Evolutionary conservation across 1,140 invertebrate species (phyloP).

Genomic region (Halictus rubicundus): DNA sequence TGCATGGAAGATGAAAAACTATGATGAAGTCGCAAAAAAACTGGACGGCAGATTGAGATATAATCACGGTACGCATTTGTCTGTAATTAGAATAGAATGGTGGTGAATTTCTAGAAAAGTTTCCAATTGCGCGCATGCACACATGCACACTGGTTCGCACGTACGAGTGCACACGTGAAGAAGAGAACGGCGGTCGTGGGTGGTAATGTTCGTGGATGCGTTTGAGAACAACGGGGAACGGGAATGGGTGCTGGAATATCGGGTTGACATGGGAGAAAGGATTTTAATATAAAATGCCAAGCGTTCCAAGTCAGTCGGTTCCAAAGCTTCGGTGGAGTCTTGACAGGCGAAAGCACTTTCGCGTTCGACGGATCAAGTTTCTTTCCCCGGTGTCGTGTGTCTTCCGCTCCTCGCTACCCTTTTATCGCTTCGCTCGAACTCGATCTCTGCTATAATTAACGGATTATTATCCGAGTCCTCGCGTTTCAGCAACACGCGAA

Average conservation of each 20-base stretch:
- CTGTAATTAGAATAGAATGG: too few relatives aligned
- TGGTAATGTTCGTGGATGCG: conserved; percentile 26
- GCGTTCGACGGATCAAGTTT: conserved; percentile 27
- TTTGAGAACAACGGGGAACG: conserved; percentile 1
- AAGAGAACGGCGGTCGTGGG: background rate
- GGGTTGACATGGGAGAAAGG: conserved; percentile 50
- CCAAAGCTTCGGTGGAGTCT: conserved; percentile 30
- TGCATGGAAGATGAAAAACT: too few relatives aligned
- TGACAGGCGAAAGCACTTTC: conserved; percentile 24
- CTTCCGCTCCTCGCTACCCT: background rate
- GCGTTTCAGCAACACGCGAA: background rate
- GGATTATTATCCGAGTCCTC: background rate
- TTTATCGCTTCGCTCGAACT: background rate
- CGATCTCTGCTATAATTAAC: conserved; percentile 21
- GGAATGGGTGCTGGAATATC: conserved; percentile 8
- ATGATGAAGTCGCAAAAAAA: too few relatives aligned
- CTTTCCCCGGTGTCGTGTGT: conserved; percentile 24
- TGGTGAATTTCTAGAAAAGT: too few relatives aligned
- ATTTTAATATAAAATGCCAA: conserved; percentile 72
- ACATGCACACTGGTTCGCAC: too few relatives aligned
- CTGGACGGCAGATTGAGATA: too few relatives aligned
- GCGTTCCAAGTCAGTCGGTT: conserved; percentile 48
- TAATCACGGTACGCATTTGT: too few relatives aligned
- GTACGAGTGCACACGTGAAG: background rate
- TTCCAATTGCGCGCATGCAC: too few relatives aligned